Evolutionary conservation across 2,113 vertebrate genomes (phyloP).

Genomic region (Bufo gargarizans): DNA sequence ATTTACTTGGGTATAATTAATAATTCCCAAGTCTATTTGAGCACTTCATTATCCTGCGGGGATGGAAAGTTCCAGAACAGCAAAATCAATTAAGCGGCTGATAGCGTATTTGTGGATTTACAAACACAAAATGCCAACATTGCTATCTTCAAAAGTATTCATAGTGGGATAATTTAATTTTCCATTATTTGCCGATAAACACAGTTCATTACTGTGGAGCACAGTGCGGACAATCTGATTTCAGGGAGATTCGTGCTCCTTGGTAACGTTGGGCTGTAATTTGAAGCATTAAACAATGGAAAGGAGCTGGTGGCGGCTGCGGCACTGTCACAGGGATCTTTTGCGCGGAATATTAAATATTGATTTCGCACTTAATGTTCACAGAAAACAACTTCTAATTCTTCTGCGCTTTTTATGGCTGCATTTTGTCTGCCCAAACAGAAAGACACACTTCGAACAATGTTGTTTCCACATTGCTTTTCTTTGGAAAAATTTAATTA

Average conservation of each 20-base stretch:
- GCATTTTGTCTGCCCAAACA: neutral
- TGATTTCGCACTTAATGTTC: constrained; percentile 1
- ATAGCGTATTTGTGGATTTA: constrained; percentile 21
- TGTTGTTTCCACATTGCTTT: no score
- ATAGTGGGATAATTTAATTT: constrained; percentile 34
- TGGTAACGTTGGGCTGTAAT: constrained; percentile 4
- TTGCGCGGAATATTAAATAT: neutral
- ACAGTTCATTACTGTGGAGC: neutral
- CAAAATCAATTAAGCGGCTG: neutral
- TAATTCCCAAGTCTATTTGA: constrained; percentile 22
- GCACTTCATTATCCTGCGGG: constrained; percentile 19
- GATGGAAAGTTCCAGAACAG: constrained; percentile 11
- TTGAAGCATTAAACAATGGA: neutral
- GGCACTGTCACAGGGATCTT: neutral
- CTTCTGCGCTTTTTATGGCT: neutral
- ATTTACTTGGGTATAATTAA: neutral
- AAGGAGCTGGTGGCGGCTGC: neutral
- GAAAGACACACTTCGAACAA: no score
- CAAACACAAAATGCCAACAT: neutral
- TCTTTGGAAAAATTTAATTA: no score
- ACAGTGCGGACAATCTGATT: constrained; percentile 6
- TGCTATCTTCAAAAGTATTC: neutral
- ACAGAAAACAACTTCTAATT: neutral
- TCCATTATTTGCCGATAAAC: constrained; percentile 39
- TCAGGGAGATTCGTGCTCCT: constrained; percentile 14